Base-by-base conservation (phyloP, 2,888 invertebrate genomes). In the Disparrhopalites patrizii region DNA sequence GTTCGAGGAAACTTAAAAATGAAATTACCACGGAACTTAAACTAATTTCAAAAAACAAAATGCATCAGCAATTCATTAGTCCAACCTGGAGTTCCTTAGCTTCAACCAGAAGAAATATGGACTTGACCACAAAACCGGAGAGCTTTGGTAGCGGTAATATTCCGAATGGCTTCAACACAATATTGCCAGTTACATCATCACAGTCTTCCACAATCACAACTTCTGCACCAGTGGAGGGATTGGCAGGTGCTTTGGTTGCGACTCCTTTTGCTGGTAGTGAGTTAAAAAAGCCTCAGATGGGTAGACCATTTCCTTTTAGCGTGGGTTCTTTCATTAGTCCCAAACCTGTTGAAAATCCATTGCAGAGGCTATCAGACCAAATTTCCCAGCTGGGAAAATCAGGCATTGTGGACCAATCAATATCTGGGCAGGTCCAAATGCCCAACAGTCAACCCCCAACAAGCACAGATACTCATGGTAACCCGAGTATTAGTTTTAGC, bases 311-410 rank as follows among this genome's bases (percentile, higher is more conserved):
- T n/a, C n/a, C n/a, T n/a, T n/a, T n/a, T n/a, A n/a, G n/a, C n/a
- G n/a, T n/a, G n/a, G n/a, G n/a, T n/a, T 10, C 68, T 65, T 43
- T 70, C n/a, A 72, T 73, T 20, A 72, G 73, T 27, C 73, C 73
- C 2, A 61, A 72, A 33, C 74, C 74, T 1, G 64, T 75, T 68
- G 74, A 74, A 63, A 69, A 75, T 62, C 74, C 74, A 0, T 51
- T 74, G 20, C 74, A 75, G 30, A 70, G 68, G 40, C 30, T 75
- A 15, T 66, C 73, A 0, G 70, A 72, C 30, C 72, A 75, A 64
- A 70, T 75, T 27, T 69, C 71, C 0, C 72, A 73, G 62, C 66
- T 73, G 43, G 71, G 31, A 70, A n/a, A n/a, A n/a, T n/a, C n/a
- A n/a, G n/a, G n/a, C n/a, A n/a, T n/a, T n/a, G n/a, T n/a, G n/a